Conservation (phyloP, 2,888 invertebrate species). For the Agelastica alni region DNA sequence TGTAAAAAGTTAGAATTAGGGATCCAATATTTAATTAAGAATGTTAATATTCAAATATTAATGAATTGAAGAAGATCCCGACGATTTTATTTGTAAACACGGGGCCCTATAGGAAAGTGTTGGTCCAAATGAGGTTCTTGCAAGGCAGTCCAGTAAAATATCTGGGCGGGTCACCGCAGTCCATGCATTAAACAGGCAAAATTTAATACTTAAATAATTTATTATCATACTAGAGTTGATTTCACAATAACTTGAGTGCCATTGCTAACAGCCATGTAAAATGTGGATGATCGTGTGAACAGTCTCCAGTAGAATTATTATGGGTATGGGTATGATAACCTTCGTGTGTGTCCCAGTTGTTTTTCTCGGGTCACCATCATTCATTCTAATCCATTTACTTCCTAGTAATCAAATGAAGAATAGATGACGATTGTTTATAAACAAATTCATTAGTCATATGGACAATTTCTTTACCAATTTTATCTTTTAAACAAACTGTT, state of each 20-base stretch:
- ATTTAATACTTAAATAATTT: constrained; percentile 36
- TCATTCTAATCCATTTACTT: constrained; percentile 23
- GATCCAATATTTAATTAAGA: no score
- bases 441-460: constrained; percentile 10
- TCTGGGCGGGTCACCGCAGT: constrained; percentile 33
- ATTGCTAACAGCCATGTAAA: constrained; percentile 37
- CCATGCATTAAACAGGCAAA: constrained; percentile 34
- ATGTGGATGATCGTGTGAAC: constrained; percentile 38
- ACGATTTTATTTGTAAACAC: background rate
- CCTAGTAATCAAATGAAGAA: constrained; percentile 10
- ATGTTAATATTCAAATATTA: no score
- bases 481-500: no score
- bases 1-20: no score
- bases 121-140: constrained; percentile 19
- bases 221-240: constrained; percentile 33
- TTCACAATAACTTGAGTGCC: constrained; percentile 34
- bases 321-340: constrained; percentile 26
- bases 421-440: constrained; percentile 1
- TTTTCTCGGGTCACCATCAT: constrained; percentile 20
- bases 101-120: background rate
- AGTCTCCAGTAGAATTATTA: constrained; percentile 30
- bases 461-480: constrained; percentile 1
- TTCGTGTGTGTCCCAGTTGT: constrained; percentile 32
- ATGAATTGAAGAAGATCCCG: no score
- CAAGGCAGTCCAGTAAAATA: constrained; percentile 31